These are phyloP conservation scores for Syngnathoides biaculeatus DNA, from an alignment of 2,113 vertebrate species.

Conservation along the genomic window DNA sequence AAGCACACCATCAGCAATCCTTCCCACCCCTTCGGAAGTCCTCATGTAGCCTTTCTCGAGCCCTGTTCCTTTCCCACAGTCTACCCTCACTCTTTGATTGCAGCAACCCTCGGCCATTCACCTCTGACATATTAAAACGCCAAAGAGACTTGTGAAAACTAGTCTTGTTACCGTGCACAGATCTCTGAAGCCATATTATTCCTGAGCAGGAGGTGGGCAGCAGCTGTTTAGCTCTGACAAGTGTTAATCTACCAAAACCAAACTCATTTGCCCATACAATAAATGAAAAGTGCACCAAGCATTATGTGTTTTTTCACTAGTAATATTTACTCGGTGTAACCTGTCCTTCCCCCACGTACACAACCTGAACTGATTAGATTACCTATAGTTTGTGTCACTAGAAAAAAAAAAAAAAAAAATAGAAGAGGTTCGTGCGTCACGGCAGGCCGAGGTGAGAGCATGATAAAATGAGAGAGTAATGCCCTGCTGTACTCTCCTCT, in stretches of 20 bases:
- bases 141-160: conserved; percentile 38
- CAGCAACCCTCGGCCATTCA: conserved; percentile 55
- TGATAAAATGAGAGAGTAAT: conserved; percentile 57
- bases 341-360: conserved; percentile 4
- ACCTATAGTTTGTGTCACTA: conserved; percentile 20
- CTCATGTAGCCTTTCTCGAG: conserved; percentile 39
- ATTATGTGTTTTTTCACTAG: conserved; percentile 8
- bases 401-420: conserved; percentile 20
- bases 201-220: conserved; percentile 45
- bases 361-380: conserved; percentile 35
- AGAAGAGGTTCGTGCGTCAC: conserved; percentile 47
- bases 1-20: conserved; percentile 61
- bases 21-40: conserved; percentile 55
- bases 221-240: conserved; percentile 61
- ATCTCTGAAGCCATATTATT: conserved; percentile 35
- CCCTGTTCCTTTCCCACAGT: conserved; percentile 33
- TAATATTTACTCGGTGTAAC: conserved; percentile 12
- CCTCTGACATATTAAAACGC: conserved; percentile 68
- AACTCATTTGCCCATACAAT: conserved; percentile 56
- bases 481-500: conserved; percentile 51
- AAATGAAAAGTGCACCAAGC: conserved; percentile 39
- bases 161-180: conserved; percentile 13
- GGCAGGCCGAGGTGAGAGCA: conserved; percentile 43
- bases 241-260: conserved; percentile 61
- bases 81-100: conserved; percentile 40